Conservation (phyloP, 1,140 invertebrate species). For the Battus philenor region DNA sequence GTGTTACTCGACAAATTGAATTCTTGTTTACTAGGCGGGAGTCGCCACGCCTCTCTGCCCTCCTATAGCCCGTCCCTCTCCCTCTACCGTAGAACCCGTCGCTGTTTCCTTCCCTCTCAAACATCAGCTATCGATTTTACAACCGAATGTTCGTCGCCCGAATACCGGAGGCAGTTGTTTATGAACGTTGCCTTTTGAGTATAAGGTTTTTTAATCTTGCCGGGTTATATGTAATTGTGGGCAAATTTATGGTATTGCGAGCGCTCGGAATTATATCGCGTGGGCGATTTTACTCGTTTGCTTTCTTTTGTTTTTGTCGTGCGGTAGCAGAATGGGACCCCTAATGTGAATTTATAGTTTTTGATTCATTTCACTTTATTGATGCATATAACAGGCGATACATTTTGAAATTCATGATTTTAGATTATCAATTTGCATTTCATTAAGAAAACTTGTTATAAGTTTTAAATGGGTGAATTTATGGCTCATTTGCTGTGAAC, state of each 20-base stretch:
- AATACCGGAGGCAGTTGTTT: slow-evolving; percentile 4
- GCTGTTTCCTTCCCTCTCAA: neutral
- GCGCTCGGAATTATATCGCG: neutral
- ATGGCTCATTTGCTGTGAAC: too few species aligned
- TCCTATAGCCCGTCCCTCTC: slow-evolving; percentile 2
- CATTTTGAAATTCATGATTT: too few species aligned
- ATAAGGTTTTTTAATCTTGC: slow-evolving; percentile 6
- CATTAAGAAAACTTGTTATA: too few species aligned
- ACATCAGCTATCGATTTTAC: slow-evolving; percentile 12
- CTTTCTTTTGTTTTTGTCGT: slow-evolving; percentile 1
- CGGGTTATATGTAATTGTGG: slow-evolving; percentile 12
- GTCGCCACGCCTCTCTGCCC: slow-evolving; percentile 1
- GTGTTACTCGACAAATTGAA: slow-evolving; percentile 5
- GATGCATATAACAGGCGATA: too few species aligned
- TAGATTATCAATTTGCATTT: too few species aligned
- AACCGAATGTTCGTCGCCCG: slow-evolving; percentile 3
- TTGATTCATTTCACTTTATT: too few species aligned
- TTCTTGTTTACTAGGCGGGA: slow-evolving; percentile 13
- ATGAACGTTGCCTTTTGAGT: slow-evolving; percentile 1
- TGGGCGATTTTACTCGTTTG: neutral
- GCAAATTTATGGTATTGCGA: slow-evolving; percentile 9
- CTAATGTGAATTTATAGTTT: slow-evolving; percentile 14
- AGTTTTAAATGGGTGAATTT: too few species aligned
- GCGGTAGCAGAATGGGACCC: slow-evolving; percentile 11
- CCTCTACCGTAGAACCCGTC: neutral